These are phyloP conservation scores for Dichetophora obliterata DNA, from an alignment of 2,888 invertebrate genomes.

Conservation along the genomic window DNA sequence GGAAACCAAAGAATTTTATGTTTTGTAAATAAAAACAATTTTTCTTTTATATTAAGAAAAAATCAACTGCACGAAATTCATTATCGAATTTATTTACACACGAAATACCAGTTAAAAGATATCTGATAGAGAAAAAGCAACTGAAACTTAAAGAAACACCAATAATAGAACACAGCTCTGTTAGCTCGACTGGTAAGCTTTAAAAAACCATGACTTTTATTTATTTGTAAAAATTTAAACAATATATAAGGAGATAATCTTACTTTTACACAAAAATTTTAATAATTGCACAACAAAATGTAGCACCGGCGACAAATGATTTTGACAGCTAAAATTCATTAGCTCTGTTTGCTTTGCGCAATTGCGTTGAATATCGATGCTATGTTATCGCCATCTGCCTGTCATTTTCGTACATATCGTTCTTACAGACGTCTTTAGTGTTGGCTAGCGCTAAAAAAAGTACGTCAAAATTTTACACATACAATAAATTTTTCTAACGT, in stretches of 20 bases:
- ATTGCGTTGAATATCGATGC: not conserved
- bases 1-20: conserved; percentile 46
- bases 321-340: not conserved
- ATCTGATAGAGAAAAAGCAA: not conserved
- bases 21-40: conserved; percentile 37
- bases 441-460: too few relatives aligned
- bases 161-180: not conserved
- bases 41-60: conserved; percentile 44
- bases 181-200: not conserved
- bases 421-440: too few relatives aligned
- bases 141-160: not conserved
- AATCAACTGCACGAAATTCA: conserved; percentile 15
- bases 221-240: too few relatives aligned
- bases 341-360: not conserved
- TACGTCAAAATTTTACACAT: too few relatives aligned
- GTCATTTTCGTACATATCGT: too few relatives aligned
- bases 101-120: not conserved
- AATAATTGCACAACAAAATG: conserved; percentile 38
- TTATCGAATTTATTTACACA: not conserved
- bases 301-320: not conserved
- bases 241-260: not conserved
- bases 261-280: conserved; percentile 2
- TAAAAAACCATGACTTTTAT: too few relatives aligned
- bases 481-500: too few relatives aligned
- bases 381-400: not conserved